Percentiles rank a stretch among this genome's conserved stretches.
phyloP scores from a whole-genome alignment of 35 echinoderm and acorn worm genomes.

The Apostichopus parvimensis region DNA sequence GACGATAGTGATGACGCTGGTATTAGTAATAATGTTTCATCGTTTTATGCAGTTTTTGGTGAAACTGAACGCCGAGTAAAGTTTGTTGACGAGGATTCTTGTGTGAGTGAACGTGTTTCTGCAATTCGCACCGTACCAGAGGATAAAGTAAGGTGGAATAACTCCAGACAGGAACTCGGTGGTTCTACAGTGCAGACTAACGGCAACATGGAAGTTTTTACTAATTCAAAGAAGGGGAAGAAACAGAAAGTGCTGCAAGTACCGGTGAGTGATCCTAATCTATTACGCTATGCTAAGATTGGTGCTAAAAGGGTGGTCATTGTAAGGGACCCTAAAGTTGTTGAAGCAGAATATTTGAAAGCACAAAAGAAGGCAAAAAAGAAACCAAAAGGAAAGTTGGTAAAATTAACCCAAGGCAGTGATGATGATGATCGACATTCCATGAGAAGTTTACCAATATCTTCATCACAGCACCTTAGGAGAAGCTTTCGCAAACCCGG shows the following conservation, averaged over 20 bases:
- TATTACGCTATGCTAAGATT: conserved; percentile 53
- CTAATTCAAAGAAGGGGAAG: conserved; percentile 8
- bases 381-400: conserved; percentile 3
- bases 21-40: neutral
- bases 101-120: neutral
- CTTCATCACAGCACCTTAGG: neutral
- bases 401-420: neutral
- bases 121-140: neutral
- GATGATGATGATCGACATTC: conserved; percentile 48
- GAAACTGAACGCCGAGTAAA: neutral
- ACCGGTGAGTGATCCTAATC: conserved; percentile 58
- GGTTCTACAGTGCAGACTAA: neutral
- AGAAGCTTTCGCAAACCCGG: conserved; percentile 26
- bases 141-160: conserved; percentile 8
- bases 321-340: conserved; percentile 46
- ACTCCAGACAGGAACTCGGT: neutral
- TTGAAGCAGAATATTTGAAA: conserved; percentile 22
- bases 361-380: conserved; percentile 33
- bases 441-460: neutral
- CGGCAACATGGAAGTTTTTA: conserved; percentile 21
- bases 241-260: conserved; percentile 24
- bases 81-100: neutral
- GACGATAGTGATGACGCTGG: no score
- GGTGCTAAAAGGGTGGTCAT: conserved; percentile 49
- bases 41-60: conserved; percentile 9